Base-by-base conservation (phyloP, 2,113 vertebrate genomes). In the Ceyx margarethae region DNA sequence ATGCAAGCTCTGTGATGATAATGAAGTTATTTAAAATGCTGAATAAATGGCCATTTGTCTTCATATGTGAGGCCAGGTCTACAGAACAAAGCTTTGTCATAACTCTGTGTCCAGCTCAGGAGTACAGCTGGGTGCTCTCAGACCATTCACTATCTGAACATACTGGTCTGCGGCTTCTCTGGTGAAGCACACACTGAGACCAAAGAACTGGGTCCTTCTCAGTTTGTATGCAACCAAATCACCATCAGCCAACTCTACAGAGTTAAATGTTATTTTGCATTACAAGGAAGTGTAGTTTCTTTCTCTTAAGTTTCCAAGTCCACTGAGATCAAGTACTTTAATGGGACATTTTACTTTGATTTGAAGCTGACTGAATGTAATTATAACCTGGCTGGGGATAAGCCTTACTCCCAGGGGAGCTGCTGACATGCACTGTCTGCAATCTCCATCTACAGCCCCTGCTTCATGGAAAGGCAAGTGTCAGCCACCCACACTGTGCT, bases 341-440 rank as follows among this genome's bases (percentile, higher is more conserved):
- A 1, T 46, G 65, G 76, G 72, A 80, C 75, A 16, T 35, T 84
- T 89, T 75, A 53, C 35, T 87, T 80, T 43, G 46, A 64, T 85
- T 85, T 88, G 75, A 88, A 77, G 57, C 83, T 78, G 90, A 68
- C 68, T 76, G 84, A 91, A 56, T 45, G 21, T 19, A 66, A 81
- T 28, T 91, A 72, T 65, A 33, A 51, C 43, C 61, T 61, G 80
- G 48, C 80, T 48, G 11, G 88, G 90, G 91, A 48, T 65, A 89
- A 90, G 65, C 76, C 23, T 29, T 23, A 25, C 53, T 90, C 83
- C 92, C 89, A 42, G 77, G 92, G 93, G 88, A 94, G 73, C 57
- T 5, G 25, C 80, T 84, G 93, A 73, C 93, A 71, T 6, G 33
- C 71, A 87, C 76, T 0, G 2, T 46, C 91, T 86, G 95, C 51